Evolutionary conservation across 2,113 vertebrate species (phyloP), one percentile per base, ranked within the genome.

Genomic region (Natator depressus): DNA sequence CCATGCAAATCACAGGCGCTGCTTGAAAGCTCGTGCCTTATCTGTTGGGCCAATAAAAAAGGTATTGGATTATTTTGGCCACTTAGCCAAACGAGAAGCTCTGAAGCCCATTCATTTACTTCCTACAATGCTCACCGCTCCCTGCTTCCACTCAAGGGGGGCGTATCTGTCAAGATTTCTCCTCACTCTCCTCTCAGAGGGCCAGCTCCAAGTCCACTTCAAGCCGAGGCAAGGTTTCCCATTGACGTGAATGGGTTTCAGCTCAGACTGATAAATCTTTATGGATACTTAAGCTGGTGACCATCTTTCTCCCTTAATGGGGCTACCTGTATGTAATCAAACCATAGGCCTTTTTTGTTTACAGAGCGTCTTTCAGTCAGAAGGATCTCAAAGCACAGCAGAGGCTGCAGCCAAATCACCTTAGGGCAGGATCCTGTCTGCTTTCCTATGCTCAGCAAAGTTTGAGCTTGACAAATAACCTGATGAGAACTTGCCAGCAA

Each of bases 21-120:
- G 79, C 96, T 96, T 82, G 94, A 95, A 94, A 97, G 95, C 42
- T 1, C 59, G 24, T 13, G 65, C 91, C 51, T 96, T 85, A 95
- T 94, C 96, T 92, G 94, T 94, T 95, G 97, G 94, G 75, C 93
- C 95, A 96, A 96, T 95, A 97, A 93, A 92, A 17, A 91, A 97
- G 90, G 62, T 86, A 94, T 47, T 35, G 2, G 91, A 92, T 97
- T 97, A 98, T 97, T 95, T 93, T 91, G 93, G 85, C 95, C 96
- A 94, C 93, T 96, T 97, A 95, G 96, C 89, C 97, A 86, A 92
- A 88, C 95, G 96, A 94, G 94, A 96, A 84, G 49, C 89, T 94
- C 83, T 31, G 1, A 76, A 91, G 85, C 4, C 80, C 85, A 83
- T 93, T 92, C 95, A 82, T 85, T 80, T 81, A 9, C 65, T 65